Base-by-base conservation (phyloP, 2,113 vertebrate species). In the Pandion haliaetus region DNA sequence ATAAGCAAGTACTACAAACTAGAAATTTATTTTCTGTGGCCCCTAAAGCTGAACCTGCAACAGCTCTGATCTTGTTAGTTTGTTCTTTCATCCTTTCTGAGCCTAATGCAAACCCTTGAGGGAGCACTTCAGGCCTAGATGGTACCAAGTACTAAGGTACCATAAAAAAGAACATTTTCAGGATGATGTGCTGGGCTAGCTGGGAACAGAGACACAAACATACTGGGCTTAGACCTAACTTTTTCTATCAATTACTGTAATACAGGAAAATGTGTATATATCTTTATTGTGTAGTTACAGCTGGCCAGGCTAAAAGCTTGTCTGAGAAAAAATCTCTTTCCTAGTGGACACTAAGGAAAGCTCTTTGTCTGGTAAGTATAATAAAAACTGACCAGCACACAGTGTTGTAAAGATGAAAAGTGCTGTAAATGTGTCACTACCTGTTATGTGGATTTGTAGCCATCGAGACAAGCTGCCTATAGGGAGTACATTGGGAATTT, bases 311-410 rank as follows among this genome's bases (percentile, higher is more conserved):
- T 82, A 71, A 95, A 90, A 92, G 79, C 86, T 79, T 76, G 45
- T 62, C 66, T 88, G 62, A 82, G 81, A 82, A 82, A 76, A 85
- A 54, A 23, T 66, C 45, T 82, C 78, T 90, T 66, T 94, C 31
- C 45, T 73, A 45, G 74, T 77, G 89, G 78, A 88, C 58, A 47
- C 0, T 19, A 87, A 95, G 70, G 84, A 77, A 80, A 92, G 62
- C 74, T 50, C 84, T 95, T 91, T 88, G 65, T 96, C 94, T 92
- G 89, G 29, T 42, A 57, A 76, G 62, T 73, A 12, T 91, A 90
- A 96, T 91, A 83, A 93, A 93, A 97, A 74, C 84, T 94, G 93
- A 96, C 94, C 96, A 69, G 44, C 74, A 83, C 71, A 16, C 15
- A 3, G 67, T 26, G 67, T 42, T 71, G 79, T 88, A 86, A 88